These are phyloP conservation scores for Rhabditoides inermis DNA, from an alignment of 2,888 invertebrate genomes.

Conservation along the genomic window DNA sequence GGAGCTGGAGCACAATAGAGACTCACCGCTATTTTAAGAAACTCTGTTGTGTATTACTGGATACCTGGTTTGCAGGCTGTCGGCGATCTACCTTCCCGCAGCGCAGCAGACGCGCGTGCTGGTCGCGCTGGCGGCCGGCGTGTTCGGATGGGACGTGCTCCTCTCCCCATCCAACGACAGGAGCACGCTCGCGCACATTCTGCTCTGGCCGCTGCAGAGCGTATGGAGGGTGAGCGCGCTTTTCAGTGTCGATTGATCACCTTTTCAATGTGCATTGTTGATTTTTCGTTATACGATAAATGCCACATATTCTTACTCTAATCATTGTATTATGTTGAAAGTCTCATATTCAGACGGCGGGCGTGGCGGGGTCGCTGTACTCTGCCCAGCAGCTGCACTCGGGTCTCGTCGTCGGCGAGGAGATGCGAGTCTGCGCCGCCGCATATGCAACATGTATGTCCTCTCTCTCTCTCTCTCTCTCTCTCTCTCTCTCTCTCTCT, in stretches of 20 bases:
- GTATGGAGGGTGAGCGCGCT: slow-evolving; percentile 33
- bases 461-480: too few relatives aligned
- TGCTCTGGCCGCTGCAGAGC: slow-evolving; percentile 40
- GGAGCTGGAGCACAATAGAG: too few relatives aligned
- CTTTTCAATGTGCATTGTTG: too few relatives aligned
- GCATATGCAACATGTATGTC: slow-evolving; percentile 31
- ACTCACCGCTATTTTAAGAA: too few relatives aligned
- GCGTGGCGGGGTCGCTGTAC: slow-evolving; percentile 3
- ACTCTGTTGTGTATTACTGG: not conserved
- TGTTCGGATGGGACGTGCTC: slow-evolving; percentile 40
- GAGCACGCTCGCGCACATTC: slow-evolving; percentile 33
- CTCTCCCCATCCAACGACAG: slow-evolving; percentile 35
- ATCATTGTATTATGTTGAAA: too few relatives aligned
- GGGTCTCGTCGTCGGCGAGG: slow-evolving; percentile 9
- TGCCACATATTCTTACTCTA: too few relatives aligned
- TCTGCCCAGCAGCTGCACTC: not conserved
- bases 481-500: too few relatives aligned
- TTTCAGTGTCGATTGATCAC: too few relatives aligned
- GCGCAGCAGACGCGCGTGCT: slow-evolving; percentile 22
- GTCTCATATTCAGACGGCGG: slow-evolving; percentile 3
- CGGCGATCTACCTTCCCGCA: slow-evolving; percentile 31
- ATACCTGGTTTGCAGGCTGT: slow-evolving; percentile 15
- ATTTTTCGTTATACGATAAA: too few relatives aligned
- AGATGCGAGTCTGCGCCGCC: slow-evolving; percentile 22
- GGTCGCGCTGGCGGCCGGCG: slow-evolving; percentile 21